Base-by-base conservation (phyloP, 2,113 vertebrate species). In the Chamaetylas fuelleborni region DNA sequence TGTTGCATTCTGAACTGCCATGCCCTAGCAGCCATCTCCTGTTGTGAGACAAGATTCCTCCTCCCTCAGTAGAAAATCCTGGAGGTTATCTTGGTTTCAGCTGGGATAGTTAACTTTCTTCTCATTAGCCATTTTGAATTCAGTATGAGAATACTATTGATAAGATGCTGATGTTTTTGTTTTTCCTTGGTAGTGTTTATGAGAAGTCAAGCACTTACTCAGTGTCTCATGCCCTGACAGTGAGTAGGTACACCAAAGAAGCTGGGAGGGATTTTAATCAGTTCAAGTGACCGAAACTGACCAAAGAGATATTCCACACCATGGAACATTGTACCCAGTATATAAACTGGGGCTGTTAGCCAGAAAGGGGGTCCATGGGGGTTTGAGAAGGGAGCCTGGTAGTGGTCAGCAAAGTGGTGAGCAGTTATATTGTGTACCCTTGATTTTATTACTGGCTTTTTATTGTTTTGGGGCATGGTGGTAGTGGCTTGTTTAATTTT, bases 341-440 rank as follows among this genome's bases (percentile, higher is more conserved):
- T 36, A 19, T 88, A 33, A 51, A 57, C 9, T 65, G 26, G 33
- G 36, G 26, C 26, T 36, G 10, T 38, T 73, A 58, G 10, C 18
- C 26, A 33, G 8, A 33, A 36, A 5, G 3, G 8, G 3, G 4
- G 12, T 31, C 7, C 5, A 1, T 19, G 31, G 19, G 20, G 7
- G 2, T 50, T 57, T 64, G 31, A 13, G 34, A 12, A 19, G 33
- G 22, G 22, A 20, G 11, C 19, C 38, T 67, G 17, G 20, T n/a
- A 61, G 16, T 51, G 23, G 15, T 51, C 28, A 51, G 28, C 38
- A n/a, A 24, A 43, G 22, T 47, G 28, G 7, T 66, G 14, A 66
- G 26, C 51, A 38, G 16, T 38, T 58, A 16, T 42, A 11, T 76
- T 3, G 0, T 48, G n/a, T 40, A 13, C 3, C 7, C 7, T 58